phyloP scores from a whole-genome alignment of 2,888 invertebrate species.

The Mamestra brassicae region DNA sequence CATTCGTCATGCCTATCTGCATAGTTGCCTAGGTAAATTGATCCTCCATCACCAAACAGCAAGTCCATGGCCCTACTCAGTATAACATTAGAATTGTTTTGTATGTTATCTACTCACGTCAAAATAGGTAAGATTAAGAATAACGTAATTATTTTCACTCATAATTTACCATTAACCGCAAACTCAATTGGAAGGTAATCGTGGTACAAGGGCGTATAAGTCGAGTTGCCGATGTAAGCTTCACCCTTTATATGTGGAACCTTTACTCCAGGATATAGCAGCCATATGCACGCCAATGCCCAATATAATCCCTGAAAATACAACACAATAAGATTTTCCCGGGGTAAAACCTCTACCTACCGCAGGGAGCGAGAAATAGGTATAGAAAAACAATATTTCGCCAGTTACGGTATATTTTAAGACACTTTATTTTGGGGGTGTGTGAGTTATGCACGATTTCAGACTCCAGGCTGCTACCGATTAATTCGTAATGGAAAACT shows the following conservation, averaged over 20 bases:
- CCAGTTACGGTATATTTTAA: too few relatives aligned
- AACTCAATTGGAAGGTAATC: slow-evolving; percentile 95
- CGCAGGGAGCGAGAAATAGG: too few relatives aligned
- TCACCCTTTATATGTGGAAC: slow-evolving; percentile 94
- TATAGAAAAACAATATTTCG: too few relatives aligned
- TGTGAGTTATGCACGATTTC: too few relatives aligned
- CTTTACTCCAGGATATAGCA: slow-evolving; percentile 92
- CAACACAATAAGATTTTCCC: neutral
- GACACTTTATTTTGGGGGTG: too few relatives aligned
- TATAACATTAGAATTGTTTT: too few relatives aligned
- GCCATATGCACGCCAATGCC: slow-evolving; percentile 94
- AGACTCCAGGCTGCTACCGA: too few relatives aligned
- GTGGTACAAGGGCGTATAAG: slow-evolving; percentile 93
- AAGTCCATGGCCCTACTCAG: neutral
- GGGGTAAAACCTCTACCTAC: neutral
- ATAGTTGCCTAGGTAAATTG: neutral
- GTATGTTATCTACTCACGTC: neutral
- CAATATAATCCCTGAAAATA: slow-evolving; percentile 92
- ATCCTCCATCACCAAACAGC: too few relatives aligned
- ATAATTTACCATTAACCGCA: slow-evolving; percentile 92
- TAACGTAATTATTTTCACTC: neutral
- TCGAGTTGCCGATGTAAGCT: slow-evolving; percentile 91
- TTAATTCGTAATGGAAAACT: too few relatives aligned
- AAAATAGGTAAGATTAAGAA: too few relatives aligned
- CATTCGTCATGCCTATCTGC: neutral